Base-by-base conservation (phyloP, 2,113 vertebrate species). In the Neopipo cinnamomea region DNA sequence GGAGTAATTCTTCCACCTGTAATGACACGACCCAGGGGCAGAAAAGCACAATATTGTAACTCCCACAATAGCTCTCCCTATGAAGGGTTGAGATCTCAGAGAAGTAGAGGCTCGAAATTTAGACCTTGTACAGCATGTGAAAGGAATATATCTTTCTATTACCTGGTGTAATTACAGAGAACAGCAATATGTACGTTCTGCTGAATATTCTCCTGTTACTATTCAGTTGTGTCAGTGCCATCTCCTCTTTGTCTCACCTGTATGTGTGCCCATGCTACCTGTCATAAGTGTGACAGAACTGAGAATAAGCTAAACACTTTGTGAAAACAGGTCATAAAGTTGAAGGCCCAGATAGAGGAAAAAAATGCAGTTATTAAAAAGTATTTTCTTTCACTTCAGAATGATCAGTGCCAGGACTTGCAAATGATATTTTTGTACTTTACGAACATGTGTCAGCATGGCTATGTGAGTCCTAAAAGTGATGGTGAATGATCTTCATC, bases 1-100 rank as follows among this genome's bases (percentile, higher is more conserved):
- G 59, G 88, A 88, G 68, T 88, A 41, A 52, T 89, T 53, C 42
- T 94, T 95, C 86, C 50, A 85, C 86, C 75, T 96, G 59, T 95
- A 93, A 87, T 84, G 75, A 75, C 86, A 91, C 28, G 85, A 92
- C 84, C 71, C 46, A 92, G 92, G 84, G 88, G 81, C 77, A 80
- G 88, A 91, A 81, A 82, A 92, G n/a, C 73, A 71, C 42, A 59
- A 41, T 47, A 44, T 55, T 89, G 52, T 61, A 94, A 84, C 65
- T 96, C 89, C 37, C 78, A 55, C 14, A 80, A 13, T 89, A 91
- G 63, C 25, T 92, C 17, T 85, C 46, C 47, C 47, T 82, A 8
- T 74, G 71, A 88, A 79, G 59, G 95, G 35, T 0, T 65, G 91
- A 79, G 65, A 82, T 58, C n/a, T 85, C 33, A 27, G 42, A 47